These are phyloP conservation scores for Spermophilus dauricus DNA, from an alignment of 2,113 vertebrate species.

Conservation along the genomic window DNA sequence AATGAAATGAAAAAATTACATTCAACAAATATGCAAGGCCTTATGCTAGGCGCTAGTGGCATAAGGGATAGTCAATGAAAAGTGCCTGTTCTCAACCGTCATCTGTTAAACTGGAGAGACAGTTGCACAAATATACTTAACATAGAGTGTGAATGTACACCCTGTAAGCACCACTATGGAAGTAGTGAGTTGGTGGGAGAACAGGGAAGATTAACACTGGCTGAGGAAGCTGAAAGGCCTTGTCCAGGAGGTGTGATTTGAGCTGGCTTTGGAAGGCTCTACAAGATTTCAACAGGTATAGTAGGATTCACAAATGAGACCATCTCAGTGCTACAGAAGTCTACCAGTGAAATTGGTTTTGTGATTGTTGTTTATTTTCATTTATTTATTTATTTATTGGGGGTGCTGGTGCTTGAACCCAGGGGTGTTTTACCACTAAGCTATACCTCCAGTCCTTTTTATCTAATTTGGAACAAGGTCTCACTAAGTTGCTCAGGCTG, in stretches of 20 bases:
- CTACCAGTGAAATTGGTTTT: background rate
- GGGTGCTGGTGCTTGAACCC: too few species aligned
- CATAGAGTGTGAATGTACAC: background rate
- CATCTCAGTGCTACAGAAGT: background rate
- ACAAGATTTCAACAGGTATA: background rate
- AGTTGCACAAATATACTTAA: background rate
- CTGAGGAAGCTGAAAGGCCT: background rate
- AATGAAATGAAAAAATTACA: background rate
- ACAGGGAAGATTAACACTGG: background rate
- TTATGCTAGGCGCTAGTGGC: background rate
- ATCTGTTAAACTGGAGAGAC: background rate
- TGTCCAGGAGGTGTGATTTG: background rate
- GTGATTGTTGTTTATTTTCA: too few species aligned
- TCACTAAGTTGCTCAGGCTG: too few species aligned
- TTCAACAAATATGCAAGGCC: background rate
- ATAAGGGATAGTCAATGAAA: background rate
- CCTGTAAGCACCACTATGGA: background rate
- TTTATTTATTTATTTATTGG: too few species aligned
- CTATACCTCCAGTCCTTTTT: too few species aligned
- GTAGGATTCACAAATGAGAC: background rate
- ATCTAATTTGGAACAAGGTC: too few species aligned
- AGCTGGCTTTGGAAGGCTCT: background rate
- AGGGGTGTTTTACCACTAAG: too few species aligned
- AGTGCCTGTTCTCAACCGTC: too few species aligned
- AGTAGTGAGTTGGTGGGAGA: accelerated